Percentiles rank a stretch among this genome's conserved stretches.
phyloP scores from a whole-genome alignment of 2,797 vertebrate genomes.

The Amblyopsis hoosieri region DNA sequence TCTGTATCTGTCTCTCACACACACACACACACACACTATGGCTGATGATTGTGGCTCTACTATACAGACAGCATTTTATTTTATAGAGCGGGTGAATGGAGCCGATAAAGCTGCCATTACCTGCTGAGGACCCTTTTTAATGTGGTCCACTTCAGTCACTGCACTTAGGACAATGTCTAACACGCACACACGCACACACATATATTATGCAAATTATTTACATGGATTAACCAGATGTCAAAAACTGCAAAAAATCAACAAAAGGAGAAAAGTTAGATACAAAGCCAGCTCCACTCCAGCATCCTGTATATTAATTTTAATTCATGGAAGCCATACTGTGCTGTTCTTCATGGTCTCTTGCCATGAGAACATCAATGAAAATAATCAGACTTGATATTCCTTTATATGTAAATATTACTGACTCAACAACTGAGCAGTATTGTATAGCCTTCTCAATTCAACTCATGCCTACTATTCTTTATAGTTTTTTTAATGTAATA shows the following conservation, averaged over 20 bases:
- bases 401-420: too few relatives aligned
- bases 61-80: neutral
- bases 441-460: too few relatives aligned
- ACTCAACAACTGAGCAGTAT: constrained; percentile 27
- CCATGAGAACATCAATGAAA: constrained; percentile 18
- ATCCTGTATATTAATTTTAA: constrained; percentile 30
- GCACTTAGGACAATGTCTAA: constrained; percentile 12
- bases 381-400: constrained; percentile 15
- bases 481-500: too few relatives aligned
- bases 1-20: neutral
- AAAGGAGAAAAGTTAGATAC: constrained; percentile 1
- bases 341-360: constrained; percentile 17
- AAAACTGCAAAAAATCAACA: constrained; percentile 13
- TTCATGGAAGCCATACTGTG: constrained; percentile 25
- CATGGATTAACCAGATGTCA: constrained; percentile 26
- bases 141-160: constrained; percentile 30
- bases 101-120: constrained; percentile 3
- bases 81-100: neutral
- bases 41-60: neutral
- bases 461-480: too few relatives aligned
- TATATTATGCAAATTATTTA: constrained; percentile 24
- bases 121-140: constrained; percentile 31
- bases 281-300: constrained; percentile 17
- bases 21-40: neutral
- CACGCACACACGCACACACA: constrained; percentile 6